Evolutionary conservation across 2,888 invertebrate genomes (phyloP), one percentile per base, ranked within the genome.

Genomic region (Acleris laterana): DNA sequence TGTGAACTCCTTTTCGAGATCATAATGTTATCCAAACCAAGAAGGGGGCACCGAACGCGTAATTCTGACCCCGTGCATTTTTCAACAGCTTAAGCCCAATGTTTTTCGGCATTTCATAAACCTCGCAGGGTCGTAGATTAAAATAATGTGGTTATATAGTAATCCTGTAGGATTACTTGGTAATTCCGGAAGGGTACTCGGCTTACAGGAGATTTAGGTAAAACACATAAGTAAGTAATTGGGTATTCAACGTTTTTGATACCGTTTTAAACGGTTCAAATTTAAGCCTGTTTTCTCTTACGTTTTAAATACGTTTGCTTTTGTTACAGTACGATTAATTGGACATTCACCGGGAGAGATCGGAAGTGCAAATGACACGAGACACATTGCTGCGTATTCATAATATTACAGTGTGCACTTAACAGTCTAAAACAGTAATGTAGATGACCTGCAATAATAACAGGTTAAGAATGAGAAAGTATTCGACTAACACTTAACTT

Each of bases 151-250:
- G 42, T 57, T 57, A 57, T 57, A 25, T 46, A 25, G 57, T 46
- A 57, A 57, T 46, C 57, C 20, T 9, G 11, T 22, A 16, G 55
- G 55, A 61, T 62, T 55, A 38, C 52, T 22, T 9, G 19, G 58
- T 42, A 46, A 46, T 46, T 6, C 63, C 64, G 64, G 64, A 60
- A 59, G 53, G 64, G 63, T 49, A 50, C 48, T 38, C 20, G 42
- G 64, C 38, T 64, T 60, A 60, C n/a, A 25, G 42, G 53, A 60
- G 59, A 64, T 59, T 63, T 59, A 25, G 48, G 25, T 20, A 19
- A 22, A 64, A 64, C 64, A 52, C 63, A 59, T 58, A 38, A 38
- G 63, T 60, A 59, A 59, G 59, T 64, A 53, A 64, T 59, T 64
- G 53, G 48, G 25, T 28, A 55, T 62, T 62, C 55, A 53, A 38